These are phyloP conservation scores for Cromileptes altivelis DNA, from an alignment of 2,113 vertebrate genomes.

Conservation along the genomic window DNA sequence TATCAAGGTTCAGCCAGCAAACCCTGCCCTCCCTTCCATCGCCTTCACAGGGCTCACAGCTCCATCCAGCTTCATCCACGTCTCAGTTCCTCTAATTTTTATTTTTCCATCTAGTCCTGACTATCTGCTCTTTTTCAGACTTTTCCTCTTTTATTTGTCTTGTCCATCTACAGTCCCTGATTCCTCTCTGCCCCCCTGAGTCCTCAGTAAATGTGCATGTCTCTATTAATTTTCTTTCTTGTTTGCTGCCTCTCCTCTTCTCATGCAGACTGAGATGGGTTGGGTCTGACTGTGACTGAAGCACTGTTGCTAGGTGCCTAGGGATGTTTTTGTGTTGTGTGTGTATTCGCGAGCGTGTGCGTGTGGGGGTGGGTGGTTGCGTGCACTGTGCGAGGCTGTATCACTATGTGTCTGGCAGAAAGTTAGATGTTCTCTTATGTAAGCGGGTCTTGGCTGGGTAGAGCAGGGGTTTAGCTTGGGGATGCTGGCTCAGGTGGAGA, in stretches of 20 bases:
- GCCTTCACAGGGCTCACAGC: slow-evolving; percentile 46
- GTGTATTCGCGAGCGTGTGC: background rate
- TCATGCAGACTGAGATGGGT: slow-evolving; percentile 32
- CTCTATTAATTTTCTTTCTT: slow-evolving; percentile 13
- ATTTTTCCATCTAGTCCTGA: background rate
- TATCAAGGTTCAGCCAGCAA: slow-evolving; percentile 65
- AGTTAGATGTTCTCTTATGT: slow-evolving; percentile 69
- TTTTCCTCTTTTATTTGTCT: background rate
- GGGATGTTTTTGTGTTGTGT: slow-evolving; percentile 27
- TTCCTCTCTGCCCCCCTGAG: background rate
- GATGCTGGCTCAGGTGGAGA: slow-evolving; percentile 77
- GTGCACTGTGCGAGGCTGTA: slow-evolving; percentile 44
- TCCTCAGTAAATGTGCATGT: background rate
- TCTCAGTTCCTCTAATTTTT: slow-evolving; percentile 16
- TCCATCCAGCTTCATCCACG: slow-evolving; percentile 29
- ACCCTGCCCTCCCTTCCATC: slow-evolving; percentile 34
- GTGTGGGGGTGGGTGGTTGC: slow-evolving; percentile 28
- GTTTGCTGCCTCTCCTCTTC: slow-evolving; percentile 31
- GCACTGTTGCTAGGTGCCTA: slow-evolving; percentile 42
- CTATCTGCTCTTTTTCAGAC: slow-evolving; percentile 18
- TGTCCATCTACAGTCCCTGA: slow-evolving; percentile 3
- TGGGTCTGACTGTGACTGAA: slow-evolving; percentile 41
- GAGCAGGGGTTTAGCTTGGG: slow-evolving; percentile 62
- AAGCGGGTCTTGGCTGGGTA: slow-evolving; percentile 69
- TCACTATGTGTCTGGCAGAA: slow-evolving; percentile 66